Conservation (phyloP, 2,888 invertebrate genomes). For the Callyntrura sp. region DNA sequence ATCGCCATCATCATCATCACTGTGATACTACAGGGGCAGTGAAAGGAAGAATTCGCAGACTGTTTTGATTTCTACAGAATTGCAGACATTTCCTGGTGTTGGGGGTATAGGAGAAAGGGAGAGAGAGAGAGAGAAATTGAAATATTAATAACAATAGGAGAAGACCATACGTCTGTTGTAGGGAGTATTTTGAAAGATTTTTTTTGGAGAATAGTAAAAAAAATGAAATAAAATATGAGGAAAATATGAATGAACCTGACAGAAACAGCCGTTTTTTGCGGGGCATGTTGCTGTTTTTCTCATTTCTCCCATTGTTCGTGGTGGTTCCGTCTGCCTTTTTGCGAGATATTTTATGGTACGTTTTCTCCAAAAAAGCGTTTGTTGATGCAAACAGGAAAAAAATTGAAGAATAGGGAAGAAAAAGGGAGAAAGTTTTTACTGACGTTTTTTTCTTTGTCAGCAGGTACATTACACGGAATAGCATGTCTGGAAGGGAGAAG, state of each 20-base stretch:
- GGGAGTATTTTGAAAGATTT: neutral
- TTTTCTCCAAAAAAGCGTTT: neutral
- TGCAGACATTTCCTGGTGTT: too few relatives aligned
- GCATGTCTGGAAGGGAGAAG: too few relatives aligned
- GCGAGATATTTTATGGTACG: neutral
- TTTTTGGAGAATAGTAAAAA: constrained; percentile 2
- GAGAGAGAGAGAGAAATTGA: neutral
- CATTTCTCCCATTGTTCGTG: neutral
- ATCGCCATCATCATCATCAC: too few relatives aligned
- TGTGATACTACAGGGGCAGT: neutral
- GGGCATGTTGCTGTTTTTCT: constrained; percentile 29
- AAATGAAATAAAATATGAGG: neutral
- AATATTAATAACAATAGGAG: neutral
- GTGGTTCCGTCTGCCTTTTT: neutral
- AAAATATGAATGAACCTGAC: constrained; percentile 65
- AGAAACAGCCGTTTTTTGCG: constrained; percentile 40
- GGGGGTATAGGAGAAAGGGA: neutral
- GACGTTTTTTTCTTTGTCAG: too few relatives aligned
- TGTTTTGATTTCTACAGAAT: neutral
- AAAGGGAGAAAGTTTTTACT: neutral
- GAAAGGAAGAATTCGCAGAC: neutral
- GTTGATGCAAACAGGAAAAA: neutral
- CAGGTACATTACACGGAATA: too few relatives aligned
- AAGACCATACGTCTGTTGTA: neutral
- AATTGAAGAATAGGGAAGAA: neutral